Evolutionary conservation across 1,140 invertebrate genomes (phyloP), one percentile per base, ranked within the genome.

Genomic region (Latrodectus geometricus): DNA sequence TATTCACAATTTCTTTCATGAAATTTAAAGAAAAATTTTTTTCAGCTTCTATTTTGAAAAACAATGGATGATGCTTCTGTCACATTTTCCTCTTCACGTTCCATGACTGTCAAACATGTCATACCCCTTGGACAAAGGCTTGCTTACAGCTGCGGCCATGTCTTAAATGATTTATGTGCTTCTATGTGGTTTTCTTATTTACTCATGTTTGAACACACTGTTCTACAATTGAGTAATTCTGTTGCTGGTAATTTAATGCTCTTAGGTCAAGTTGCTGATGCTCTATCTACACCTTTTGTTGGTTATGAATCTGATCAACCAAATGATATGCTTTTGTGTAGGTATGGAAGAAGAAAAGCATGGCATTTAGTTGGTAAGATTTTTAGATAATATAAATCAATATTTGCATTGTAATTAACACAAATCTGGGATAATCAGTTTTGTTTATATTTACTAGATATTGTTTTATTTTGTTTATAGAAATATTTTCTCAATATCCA

Each of bases 161-260:
- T 99, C 52, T 92, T 98, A 49, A 99, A 99, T 91, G 98, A 99
- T 92, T 93, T 99, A 9, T 98, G 96, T 92, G 96, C 97, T 56
- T 96, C 96, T 73, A 96, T 99, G 94, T 99, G 98, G 98, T 99
- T 99, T 91, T 97, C 96, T 0, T 99, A 99, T 92, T 92, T 98
- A n/a, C 92, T 99, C 88, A 94, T 99, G 21, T 89, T 79, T 68
- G 79, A 88, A 69, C 87, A 89, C 20, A 74, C 66, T 52, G 88
- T 89, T 17, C 49, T 88, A 65, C 92, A 93, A 88, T 96, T 98
- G 90, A 93, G 93, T 90, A 94, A 95, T 88, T 91, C 92, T 14
- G 92, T 95, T 89, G 94, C 97, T 4, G 97, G 97, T 50, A 91
- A 94, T 70, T 90, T 98, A 81, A 92, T 98, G 90, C 92, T 98